Percentiles rank a stretch among this genome's conserved stretches.
phyloP scores from a whole-genome alignment of 23 tunicate genomes.

The Trididemnum nubilum region DNA sequence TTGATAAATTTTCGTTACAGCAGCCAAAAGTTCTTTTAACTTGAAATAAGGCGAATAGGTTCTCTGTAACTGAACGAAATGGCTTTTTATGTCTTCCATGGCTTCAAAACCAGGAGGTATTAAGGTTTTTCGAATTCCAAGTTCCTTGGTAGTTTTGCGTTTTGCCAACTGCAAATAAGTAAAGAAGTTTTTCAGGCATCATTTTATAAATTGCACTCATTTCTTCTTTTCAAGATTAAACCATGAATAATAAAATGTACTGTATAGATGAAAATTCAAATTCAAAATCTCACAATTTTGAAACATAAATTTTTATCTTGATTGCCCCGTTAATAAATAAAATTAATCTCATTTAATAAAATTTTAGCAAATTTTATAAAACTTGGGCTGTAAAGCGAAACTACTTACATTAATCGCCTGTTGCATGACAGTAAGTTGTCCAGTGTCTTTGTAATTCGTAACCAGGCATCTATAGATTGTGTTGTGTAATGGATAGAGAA shows the following conservation, averaged over 20 bases:
- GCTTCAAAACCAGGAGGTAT: slow-evolving; percentile 77
- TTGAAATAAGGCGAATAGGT: slow-evolving; percentile 93
- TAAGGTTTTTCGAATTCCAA: slow-evolving; percentile 70
- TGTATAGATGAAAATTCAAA: too few relatives aligned
- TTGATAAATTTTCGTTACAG: slow-evolving; percentile 88
- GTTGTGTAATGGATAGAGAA: slow-evolving; percentile 78
- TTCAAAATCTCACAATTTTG: too few relatives aligned
- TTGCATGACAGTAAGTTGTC: slow-evolving; percentile 61
- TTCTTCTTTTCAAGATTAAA: too few relatives aligned
- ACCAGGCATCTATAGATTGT: slow-evolving; percentile 71
- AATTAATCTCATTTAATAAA: too few relatives aligned
- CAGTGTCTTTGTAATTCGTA: slow-evolving; percentile 57
- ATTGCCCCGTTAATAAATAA: too few relatives aligned
- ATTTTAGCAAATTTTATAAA: too few relatives aligned
- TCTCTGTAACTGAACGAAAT: slow-evolving; percentile 60
- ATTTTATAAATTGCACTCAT: too few relatives aligned
- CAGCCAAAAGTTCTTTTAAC: slow-evolving; percentile 79
- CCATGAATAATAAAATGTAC: too few relatives aligned
- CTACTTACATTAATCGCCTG: slow-evolving; percentile 61
- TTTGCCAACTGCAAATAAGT: slow-evolving; percentile 48
- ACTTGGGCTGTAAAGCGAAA: too few relatives aligned
- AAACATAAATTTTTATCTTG: too few relatives aligned
- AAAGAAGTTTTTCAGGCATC: too few relatives aligned
- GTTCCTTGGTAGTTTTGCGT: slow-evolving; percentile 55
- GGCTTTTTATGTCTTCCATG: slow-evolving; percentile 50